Evolutionary conservation across 2,113 vertebrate genomes (phyloP).

Genomic region (Anoura caudifer): DNA sequence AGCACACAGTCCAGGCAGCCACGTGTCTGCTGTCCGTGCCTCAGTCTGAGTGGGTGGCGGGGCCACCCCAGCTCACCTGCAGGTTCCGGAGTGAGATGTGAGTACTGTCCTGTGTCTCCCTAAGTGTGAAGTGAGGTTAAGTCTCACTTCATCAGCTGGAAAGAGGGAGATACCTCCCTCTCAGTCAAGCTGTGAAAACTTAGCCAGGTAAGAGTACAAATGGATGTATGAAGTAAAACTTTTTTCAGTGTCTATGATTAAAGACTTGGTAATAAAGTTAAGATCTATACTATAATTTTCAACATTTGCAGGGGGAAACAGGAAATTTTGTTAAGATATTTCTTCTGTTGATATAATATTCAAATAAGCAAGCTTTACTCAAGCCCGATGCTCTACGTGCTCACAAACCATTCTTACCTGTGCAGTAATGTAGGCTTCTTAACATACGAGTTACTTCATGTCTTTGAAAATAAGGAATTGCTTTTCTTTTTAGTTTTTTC

Average conservation of each 20-base stretch:
- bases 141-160: neutral
- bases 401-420: neutral
- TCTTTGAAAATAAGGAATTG: slow-evolving; percentile 4
- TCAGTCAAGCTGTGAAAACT: neutral
- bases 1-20: neutral
- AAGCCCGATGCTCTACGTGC: neutral
- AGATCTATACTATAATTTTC: neutral
- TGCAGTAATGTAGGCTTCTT: neutral
- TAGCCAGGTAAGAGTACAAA: neutral
- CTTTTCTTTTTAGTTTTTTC: neutral
- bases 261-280: neutral
- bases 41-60: rapidly evolving
- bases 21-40: neutral
- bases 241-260: neutral
- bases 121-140: neutral
- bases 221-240: neutral
- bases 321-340: neutral
- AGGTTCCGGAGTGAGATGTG: neutral
- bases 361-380: neutral
- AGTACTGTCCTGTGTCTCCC: neutral
- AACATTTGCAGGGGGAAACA: neutral
- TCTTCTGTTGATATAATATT: neutral
- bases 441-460: neutral
- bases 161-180: neutral
- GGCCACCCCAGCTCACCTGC: neutral